Percentiles rank a stretch among this genome's conserved stretches.
These are phyloP conservation scores for Tolmerus cingulatus DNA, from an alignment of 2,888 invertebrate genomes.

Conservation along the genomic window DNA sequence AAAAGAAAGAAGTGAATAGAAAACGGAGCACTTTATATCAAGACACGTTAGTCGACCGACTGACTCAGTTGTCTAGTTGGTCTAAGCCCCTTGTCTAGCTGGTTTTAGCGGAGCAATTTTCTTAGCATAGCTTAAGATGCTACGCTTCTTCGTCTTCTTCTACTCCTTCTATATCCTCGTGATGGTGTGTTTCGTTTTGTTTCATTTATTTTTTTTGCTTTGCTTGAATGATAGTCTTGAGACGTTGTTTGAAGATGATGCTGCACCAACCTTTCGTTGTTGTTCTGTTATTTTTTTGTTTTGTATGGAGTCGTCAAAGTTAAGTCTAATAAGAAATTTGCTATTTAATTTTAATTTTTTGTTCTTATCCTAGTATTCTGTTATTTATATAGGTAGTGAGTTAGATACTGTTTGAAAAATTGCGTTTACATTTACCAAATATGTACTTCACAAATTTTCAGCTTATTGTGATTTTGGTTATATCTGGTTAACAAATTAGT, in stretches of 20 bases:
- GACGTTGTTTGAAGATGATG: neutral
- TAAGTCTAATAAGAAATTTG: neutral
- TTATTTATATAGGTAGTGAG: too few relatives aligned
- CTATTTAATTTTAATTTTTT: neutral
- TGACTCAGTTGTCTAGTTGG: conserved; percentile 31
- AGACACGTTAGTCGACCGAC: conserved; percentile 39
- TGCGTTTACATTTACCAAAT: too few relatives aligned
- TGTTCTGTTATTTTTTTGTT: neutral
- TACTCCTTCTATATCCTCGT: neutral
- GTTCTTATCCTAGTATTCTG: too few relatives aligned
- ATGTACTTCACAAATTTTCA: too few relatives aligned
- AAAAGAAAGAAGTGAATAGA: conserved; percentile 8
- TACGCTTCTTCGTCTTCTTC: neutral
- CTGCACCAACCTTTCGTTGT: neutral
- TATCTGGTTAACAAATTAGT: too few relatives aligned
- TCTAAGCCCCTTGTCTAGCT: conserved; percentile 21
- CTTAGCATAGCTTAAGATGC: neutral
- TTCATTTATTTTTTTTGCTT: too few relatives aligned
- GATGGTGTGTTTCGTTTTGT: neutral
- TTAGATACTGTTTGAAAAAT: too few relatives aligned
- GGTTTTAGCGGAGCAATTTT: neutral
- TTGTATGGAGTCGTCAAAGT: neutral
- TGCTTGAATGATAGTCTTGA: neutral
- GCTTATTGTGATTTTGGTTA: too few relatives aligned
- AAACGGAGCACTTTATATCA: conserved; percentile 12